A percentile compares a stretch with the other conserved stretches of the same genome.
phyloP scores from a whole-genome alignment of 2,113 vertebrate genomes.

The Panurus biarmicus region DNA sequence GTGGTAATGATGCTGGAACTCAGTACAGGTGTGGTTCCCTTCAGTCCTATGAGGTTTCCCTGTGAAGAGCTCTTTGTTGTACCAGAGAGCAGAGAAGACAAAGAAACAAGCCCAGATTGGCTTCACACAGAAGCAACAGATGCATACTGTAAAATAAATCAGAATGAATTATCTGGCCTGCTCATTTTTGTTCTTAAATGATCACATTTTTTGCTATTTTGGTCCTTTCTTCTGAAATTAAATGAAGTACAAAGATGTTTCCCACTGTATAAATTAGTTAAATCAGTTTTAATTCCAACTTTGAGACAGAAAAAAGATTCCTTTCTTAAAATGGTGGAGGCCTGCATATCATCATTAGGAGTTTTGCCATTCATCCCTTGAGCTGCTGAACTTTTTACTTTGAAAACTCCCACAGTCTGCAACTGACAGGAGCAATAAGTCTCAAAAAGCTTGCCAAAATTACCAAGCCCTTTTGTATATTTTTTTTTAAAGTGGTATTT shows the following conservation, averaged over 20 bases:
- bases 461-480: background rate
- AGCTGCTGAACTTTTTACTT: background rate
- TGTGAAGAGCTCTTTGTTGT: background rate
- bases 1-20: background rate
- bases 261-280: background rate
- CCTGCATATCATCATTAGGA: background rate
- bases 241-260: background rate
- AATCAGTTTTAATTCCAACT: background rate
- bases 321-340: background rate
- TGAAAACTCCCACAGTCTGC: background rate
- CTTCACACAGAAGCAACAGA: background rate
- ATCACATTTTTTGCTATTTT: background rate
- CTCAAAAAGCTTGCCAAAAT: slow-evolving; percentile 6
- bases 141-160: background rate
- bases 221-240: background rate
- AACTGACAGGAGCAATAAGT: background rate
- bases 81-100: background rate
- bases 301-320: background rate
- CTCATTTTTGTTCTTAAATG: background rate
- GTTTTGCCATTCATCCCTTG: background rate
- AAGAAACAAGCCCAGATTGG: background rate
- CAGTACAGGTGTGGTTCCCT: background rate
- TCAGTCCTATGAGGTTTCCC: background rate
- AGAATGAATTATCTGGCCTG: background rate
- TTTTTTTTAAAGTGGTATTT: background rate